phyloP scores from a whole-genome alignment of 2,113 vertebrate species.

The Leucopsar rothschildi region DNA sequence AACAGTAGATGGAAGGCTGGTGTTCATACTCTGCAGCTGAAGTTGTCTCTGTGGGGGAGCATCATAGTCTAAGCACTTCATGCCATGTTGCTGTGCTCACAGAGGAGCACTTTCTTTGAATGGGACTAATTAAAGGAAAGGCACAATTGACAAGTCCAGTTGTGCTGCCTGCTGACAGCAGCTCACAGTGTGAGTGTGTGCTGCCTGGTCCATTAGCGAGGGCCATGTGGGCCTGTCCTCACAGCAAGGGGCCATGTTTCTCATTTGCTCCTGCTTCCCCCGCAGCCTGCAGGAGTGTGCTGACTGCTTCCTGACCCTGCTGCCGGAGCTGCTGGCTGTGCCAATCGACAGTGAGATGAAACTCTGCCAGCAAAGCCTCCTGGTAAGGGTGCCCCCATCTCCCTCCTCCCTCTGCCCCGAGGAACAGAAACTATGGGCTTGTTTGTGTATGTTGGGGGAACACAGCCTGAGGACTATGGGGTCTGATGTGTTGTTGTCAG shows the following conservation, averaged over 20 bases:
- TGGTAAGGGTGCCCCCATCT: conserved; percentile 47
- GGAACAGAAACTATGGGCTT: background rate
- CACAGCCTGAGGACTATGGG: background rate
- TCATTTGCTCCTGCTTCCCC: background rate
- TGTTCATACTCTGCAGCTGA: background rate
- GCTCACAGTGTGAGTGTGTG: background rate
- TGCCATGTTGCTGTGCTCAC: background rate
- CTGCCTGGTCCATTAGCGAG: background rate
- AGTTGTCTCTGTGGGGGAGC: background rate
- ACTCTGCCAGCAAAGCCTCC: conserved; percentile 65
- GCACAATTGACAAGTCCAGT: background rate
- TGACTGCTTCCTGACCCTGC: conserved; percentile 54
- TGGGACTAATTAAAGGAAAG: background rate
- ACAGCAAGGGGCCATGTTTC: background rate
- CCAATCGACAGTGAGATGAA: conserved; percentile 32
- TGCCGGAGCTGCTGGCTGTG: conserved; percentile 53
- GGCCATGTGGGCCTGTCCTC: background rate
- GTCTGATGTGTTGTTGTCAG: background rate
- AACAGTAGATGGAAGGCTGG: background rate
- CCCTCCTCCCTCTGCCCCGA: background rate
- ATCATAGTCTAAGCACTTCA: accelerated
- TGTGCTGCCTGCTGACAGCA: background rate
- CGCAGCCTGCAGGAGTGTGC: conserved; percentile 60
- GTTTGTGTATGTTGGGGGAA: background rate
- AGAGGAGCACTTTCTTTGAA: background rate